Conservation (phyloP, 2,797 vertebrate species). For the Luscinia luscinia region DNA sequence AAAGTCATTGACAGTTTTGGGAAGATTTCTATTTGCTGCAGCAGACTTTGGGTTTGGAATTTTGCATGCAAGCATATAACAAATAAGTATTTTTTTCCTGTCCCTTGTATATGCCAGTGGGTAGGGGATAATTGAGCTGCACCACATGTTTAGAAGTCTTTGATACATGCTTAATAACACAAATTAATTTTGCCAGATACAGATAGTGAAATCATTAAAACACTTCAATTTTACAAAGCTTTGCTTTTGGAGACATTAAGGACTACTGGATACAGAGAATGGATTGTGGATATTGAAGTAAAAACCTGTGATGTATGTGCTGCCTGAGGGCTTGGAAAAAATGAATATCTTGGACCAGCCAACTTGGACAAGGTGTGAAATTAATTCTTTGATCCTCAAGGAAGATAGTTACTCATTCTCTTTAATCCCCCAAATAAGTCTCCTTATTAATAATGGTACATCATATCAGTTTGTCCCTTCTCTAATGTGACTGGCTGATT, state of each 20-base stretch:
- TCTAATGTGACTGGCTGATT: constrained; percentile 63
- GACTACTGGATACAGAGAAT: background rate
- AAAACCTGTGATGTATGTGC: background rate
- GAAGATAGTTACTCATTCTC: constrained; percentile 56
- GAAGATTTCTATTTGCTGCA: background rate
- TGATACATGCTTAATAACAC: background rate
- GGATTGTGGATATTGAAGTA: background rate
- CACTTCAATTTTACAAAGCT: background rate
- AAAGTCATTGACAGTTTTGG: background rate
- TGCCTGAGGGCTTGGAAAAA: background rate
- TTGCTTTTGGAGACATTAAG: background rate
- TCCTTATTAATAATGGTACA: constrained; percentile 62
- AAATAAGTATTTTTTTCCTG: background rate
- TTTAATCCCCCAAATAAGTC: background rate
- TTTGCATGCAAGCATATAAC: background rate
- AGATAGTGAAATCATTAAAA: background rate
- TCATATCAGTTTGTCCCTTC: constrained; percentile 42
- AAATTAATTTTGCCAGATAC: background rate
- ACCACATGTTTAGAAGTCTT: background rate
- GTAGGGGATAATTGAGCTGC: background rate
- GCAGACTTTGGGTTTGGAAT: background rate
- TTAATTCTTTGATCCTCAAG: constrained; percentile 33
- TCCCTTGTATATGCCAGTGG: background rate
- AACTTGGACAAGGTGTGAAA: background rate
- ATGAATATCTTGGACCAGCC: background rate